Percentiles rank a stretch among this genome's conserved stretches.
Conservation (phyloP, 2,113 vertebrate genomes). For the Brevimyrus niger region DNA sequence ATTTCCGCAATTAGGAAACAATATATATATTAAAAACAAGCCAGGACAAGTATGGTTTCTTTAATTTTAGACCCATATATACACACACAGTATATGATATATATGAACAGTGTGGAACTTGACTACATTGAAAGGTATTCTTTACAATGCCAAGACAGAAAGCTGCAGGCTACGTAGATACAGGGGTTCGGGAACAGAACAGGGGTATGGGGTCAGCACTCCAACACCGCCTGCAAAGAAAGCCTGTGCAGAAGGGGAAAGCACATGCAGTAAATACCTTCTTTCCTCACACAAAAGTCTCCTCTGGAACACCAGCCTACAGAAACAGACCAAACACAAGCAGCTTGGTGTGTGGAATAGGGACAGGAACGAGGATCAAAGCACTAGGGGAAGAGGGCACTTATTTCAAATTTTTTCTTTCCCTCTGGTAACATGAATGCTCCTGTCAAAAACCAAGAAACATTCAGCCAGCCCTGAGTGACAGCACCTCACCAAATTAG, state of each 20-base stretch:
- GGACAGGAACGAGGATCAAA: neutral
- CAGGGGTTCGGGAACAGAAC: neutral
- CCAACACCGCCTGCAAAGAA: neutral
- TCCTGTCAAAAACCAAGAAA: neutral
- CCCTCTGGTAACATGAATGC: neutral
- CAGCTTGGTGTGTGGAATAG: neutral
- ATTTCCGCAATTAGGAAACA: neutral
- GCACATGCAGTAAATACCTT: neutral
- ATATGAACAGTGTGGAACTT: neutral
- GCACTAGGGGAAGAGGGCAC: neutral
- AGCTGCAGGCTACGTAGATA: neutral
- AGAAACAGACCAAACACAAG: neutral
- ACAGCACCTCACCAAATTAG: neutral
- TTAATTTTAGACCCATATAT: slow-evolving; percentile 4
- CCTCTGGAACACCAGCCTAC: neutral
- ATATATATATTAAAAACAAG: neutral
- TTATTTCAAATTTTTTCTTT: neutral
- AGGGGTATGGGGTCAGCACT: neutral
- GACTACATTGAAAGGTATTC: neutral
- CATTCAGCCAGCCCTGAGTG: neutral
- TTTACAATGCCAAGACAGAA: neutral
- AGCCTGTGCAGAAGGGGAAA: neutral
- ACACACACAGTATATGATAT: neutral
- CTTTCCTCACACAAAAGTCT: neutral
- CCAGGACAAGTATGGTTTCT: neutral